Base-by-base conservation (phyloP, 92 coral and sea anemone genomes). In the Epizoanthus rinbou region DNA sequence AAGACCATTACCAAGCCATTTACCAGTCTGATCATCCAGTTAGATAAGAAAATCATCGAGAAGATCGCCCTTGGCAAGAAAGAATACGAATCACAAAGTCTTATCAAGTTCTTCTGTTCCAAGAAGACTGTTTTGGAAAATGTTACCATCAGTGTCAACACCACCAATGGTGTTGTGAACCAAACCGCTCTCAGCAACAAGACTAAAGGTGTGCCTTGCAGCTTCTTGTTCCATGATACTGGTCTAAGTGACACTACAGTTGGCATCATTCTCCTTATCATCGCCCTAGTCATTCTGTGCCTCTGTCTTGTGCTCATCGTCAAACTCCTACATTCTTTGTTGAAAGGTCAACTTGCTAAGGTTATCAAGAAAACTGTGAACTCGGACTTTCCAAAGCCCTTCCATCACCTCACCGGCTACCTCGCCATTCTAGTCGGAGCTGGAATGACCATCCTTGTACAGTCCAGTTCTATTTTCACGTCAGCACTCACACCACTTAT, bases 351-450 rank as follows among this genome's bases (percentile, higher is more conserved):
- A 52, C 50, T 94, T 76, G 98, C 98, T 21, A 89, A 76, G 9
- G 91, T 94, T 75, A 91, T 94, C 85, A 94, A 92, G 79, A 83
- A 84, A 64, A 92, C 95, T 0, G 92, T 94, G 28, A 94, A 94
- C 78, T 91, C 98, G 14, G 98, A 94, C 68, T 94, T 94, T 59
- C 98, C 98, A 6, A 92, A 92, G 69, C 98, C 93, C 25, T 94
- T 94, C 79, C 87, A 79, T 67, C 95, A 91, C 69, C 88, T 92
- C 47, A 94, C 98, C 69, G 98, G 95, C 33, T 94, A 94, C 89
- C 81, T 91, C 85, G 93, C 98, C 59, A 91, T 94, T 54, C 50
- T 94, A 37, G 90, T 94, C 75, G 98, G 98, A 73, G 98, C 98
- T 53, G 95, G 95, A 4, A 87, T 94, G 90, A 94, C 98, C 19